Evolutionary conservation across 2,888 invertebrate genomes (phyloP), one percentile per base, ranked within the genome.

Genomic region (Leptodirus hochenwartii): DNA sequence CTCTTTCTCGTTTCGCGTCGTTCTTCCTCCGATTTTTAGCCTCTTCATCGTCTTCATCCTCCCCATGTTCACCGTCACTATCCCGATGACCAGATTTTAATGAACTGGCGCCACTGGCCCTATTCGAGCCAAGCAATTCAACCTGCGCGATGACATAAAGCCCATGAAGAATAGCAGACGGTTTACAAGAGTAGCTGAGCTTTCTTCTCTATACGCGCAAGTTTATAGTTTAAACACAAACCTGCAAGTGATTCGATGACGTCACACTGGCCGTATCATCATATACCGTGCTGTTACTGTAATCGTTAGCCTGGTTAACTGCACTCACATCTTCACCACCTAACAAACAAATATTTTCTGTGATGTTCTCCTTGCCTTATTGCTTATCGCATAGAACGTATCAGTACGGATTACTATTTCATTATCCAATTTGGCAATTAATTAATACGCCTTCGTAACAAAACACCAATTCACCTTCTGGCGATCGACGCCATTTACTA

Each of bases 401-500:
- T 10, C 12, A 31, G 5, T 22, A 9, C 4, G 15, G 27, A 5
- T 15, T 27, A 15, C 6, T 15, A 6, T 9, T 14, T 11, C 13
- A 24, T 20, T 35, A 8, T 5, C 13, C 13, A 8, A 23, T 16
- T n/a, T 22, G 9, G 11, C 4, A 15, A 5, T 13, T 4, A 10
- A 23, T 34, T 5, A 34, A 22, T 22, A 35, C 12, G 6, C 2
- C 5, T 27, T 22, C 17, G 13, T 4, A 14, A 6, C 9, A n/a
- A 26, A n/a, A 10, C 5, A 25, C 13, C 10, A 5, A 28, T 15
- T 23, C 26, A 36, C 32, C 79, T 63, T 80, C 80, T 1, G 80
- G 80, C 25, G 79, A 79, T 41, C 76, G 62, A 34, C 79, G 59
- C 50, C 69, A 67, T 43, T 72, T 74, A 0, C 70, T 66, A 50